Evolutionary conservation across 2,113 vertebrate genomes (phyloP).

Genomic region (Cynoglossus semilaevis): DNA sequence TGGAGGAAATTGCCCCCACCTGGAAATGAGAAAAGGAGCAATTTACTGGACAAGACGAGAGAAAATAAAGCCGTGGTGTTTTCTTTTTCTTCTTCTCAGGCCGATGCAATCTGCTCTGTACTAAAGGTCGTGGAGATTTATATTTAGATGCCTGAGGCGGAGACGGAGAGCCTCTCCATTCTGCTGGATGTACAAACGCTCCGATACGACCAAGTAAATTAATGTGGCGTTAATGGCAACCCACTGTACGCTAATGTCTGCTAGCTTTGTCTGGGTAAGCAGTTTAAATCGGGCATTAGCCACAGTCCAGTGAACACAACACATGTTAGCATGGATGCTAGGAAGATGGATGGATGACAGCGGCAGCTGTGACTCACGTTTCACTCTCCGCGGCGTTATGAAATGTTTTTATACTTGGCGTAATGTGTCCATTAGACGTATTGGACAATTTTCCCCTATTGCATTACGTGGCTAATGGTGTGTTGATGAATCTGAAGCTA

Average conservation of each 20-base stretch:
- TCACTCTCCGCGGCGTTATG: no score
- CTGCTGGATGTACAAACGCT: constrained; percentile 24
- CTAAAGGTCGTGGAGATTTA: constrained; percentile 66
- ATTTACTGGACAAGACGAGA: constrained; percentile 40
- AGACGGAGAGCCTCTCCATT: constrained; percentile 40
- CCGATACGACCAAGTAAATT: constrained; percentile 27
- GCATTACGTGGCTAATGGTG: no score
- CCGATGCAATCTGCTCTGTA: constrained; percentile 61
- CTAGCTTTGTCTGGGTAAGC: constrained; percentile 26
- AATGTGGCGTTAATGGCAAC: constrained; percentile 53
- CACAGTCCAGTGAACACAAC: constrained; percentile 5
- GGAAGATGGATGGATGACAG: not conserved
- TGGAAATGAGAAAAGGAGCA: constrained; percentile 50
- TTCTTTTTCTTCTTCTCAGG: constrained; percentile 51
- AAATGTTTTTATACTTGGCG: no score
- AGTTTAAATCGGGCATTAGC: constrained; percentile 7
- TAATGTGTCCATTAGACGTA: no score
- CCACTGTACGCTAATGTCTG: constrained; percentile 36
- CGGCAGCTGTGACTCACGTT: no score
- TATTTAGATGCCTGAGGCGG: constrained; percentile 64
- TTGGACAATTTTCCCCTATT: no score
- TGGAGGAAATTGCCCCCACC: constrained; percentile 36
- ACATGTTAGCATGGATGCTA: not conserved
- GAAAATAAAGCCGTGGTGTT: constrained; percentile 45
- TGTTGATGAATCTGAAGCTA: no score